A percentile compares a stretch with the other conserved stretches of the same genome.
Evolutionary conservation across 2,113 vertebrate species (phyloP).

Genomic region (Microtus montanus): DNA sequence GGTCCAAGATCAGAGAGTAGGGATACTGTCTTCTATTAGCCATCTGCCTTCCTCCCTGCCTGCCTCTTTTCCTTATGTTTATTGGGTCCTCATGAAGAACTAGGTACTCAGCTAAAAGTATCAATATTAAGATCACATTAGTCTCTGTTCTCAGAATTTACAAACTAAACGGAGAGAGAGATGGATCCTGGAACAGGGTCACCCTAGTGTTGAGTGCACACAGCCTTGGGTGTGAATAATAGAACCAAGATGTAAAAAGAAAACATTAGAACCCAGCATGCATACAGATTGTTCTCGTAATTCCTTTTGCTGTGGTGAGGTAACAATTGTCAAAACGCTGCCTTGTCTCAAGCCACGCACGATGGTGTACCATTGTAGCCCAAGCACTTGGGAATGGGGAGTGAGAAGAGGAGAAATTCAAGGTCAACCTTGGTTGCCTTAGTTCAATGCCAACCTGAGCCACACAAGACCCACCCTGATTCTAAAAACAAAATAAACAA

Average conservation of each 20-base stretch:
- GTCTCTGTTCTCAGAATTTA: background rate
- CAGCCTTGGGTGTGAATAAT: fast-evolving
- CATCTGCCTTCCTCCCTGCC: background rate
- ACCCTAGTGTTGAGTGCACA: fast-evolving
- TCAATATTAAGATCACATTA: background rate
- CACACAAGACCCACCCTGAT: too few species aligned
- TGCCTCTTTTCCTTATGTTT: background rate
- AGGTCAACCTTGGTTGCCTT: background rate
- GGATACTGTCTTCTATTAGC: background rate
- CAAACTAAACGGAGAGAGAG: background rate
- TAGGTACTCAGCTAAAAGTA: background rate
- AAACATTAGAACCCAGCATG: background rate
- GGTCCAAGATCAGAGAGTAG: background rate
- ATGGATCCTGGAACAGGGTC: too few species aligned
- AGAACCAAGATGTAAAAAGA: background rate
- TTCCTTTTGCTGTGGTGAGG: background rate
- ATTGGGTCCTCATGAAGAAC: background rate
- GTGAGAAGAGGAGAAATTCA: background rate
- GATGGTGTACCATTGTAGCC: background rate
- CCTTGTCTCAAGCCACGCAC: background rate
- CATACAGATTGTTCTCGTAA: fast-evolving
- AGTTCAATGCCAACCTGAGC: background rate
- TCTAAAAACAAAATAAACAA: background rate
- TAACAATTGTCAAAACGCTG: background rate
- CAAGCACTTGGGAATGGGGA: background rate